Base-by-base conservation (phyloP, 1,140 invertebrate species). In the Ooceraea biroi region DNA sequence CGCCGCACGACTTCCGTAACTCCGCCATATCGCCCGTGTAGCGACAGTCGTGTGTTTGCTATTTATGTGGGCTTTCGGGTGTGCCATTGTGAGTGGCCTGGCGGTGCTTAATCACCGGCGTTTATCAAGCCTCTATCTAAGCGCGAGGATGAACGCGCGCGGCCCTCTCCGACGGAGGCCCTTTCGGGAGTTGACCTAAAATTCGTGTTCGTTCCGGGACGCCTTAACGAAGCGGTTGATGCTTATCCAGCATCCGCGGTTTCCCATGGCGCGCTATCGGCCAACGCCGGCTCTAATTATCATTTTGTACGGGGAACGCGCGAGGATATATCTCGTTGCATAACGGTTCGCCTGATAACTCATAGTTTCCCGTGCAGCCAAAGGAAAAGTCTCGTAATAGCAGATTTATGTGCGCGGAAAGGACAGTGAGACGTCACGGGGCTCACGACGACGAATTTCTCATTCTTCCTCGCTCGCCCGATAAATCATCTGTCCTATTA, bases 1-100 rank as follows among this genome's bases (percentile, higher is more conserved):
- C 82, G 65, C 88, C 61, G 48, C 46, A 71, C 68, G 80, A 86
- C 90, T 90, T 90, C 89, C 89, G 89, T 89, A 90, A 91, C 76
- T 82, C 48, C 44, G 74, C 30, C 46, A 44, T 57, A 68, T 68
- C 66, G 41, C 50, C 50, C 27, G 17, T 30, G 27, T n/a, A 65
- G 71, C 36, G 2, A 36, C 36, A 7, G 48, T 77, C 82, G 55
- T 84, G 88, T 90, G 90, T 91, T 71, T 86, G 73, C 89, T 89
- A 91, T 91, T 90, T 88, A 91, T 88, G 80, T 86, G 50, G 50
- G 68, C 85, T 78, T 90, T 87, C 82, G 85, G 76, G 60, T 63
- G 36, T 36, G 61, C 19, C 57, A 82, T 83, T 85, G 85, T 90
- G 63, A 80, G 52, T 57, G 65, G 48, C 44, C 60, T n/a, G 8